Evolutionary conservation across 2,888 invertebrate genomes (phyloP).

Genomic region (Chymomyza fuscimana): DNA sequence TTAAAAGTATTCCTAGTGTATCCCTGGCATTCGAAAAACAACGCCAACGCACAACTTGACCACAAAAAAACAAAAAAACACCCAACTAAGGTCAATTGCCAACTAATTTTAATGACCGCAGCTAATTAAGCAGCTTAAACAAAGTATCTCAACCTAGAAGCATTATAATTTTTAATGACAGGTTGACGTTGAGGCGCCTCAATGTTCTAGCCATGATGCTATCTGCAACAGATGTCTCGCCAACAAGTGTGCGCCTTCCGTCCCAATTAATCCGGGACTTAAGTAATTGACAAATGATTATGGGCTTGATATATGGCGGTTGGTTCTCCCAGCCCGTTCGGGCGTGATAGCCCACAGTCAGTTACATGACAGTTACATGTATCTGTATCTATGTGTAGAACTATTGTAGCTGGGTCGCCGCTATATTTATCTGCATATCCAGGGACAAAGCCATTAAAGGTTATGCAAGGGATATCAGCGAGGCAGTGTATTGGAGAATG

Average conservation of each 20-base stretch:
- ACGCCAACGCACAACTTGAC: slow-evolving; percentile 30
- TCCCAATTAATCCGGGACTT: slow-evolving; percentile 62
- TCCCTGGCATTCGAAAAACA: slow-evolving; percentile 5
- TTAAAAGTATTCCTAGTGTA: slow-evolving; percentile 28
- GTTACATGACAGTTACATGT: slow-evolving; percentile 1
- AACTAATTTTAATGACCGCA: slow-evolving; percentile 39
- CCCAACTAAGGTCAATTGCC: slow-evolving; percentile 23
- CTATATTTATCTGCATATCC: slow-evolving; percentile 40
- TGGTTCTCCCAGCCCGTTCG: slow-evolving; percentile 22
- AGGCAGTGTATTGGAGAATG: slow-evolving; percentile 7
- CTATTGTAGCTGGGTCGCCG: neutral
- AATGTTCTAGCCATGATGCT: slow-evolving; percentile 22
- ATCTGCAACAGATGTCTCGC: slow-evolving; percentile 51
- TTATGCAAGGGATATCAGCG: neutral
- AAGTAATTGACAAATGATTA: slow-evolving; percentile 74
- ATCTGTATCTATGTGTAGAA: neutral
- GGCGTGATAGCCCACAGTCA: neutral
- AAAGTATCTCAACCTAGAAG: neutral
- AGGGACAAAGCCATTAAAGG: neutral
- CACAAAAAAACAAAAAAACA: slow-evolving; percentile 15
- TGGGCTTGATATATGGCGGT: slow-evolving; percentile 48
- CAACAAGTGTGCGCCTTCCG: slow-evolving; percentile 34
- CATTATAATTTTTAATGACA: slow-evolving; percentile 47
- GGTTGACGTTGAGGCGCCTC: slow-evolving; percentile 43
- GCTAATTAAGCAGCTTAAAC: slow-evolving; percentile 51